Base-by-base conservation (phyloP, 2,888 invertebrate genomes). In the Tachina grossa region DNA sequence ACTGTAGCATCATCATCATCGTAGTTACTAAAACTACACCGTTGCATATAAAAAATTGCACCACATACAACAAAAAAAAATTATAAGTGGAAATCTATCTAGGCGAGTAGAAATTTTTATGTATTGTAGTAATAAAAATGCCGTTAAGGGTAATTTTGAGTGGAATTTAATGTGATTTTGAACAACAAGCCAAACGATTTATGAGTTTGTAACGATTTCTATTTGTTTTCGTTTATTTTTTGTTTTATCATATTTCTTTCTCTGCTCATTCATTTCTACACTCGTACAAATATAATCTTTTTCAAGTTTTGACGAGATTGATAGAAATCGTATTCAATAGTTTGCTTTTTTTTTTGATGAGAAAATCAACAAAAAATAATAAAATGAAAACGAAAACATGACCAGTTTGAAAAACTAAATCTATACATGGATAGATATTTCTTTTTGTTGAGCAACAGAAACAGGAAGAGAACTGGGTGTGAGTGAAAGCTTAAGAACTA, bases 151-250 rank as follows among this genome's bases (percentile, higher is more conserved):
- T 72, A 51, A 84, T 76, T 86, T 86, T 68, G 86, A 86, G 82
- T 84, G 69, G 68, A 86, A 86, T 86, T 79, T 86, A 86, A 86
- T 86, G 78, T 78, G 69, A 43, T 83, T 76, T 75, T 75, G 75
- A 82, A 84, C 76, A 87, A 72, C 66, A 82, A 84, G 84, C 69
- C 83, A 63, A 76, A 85, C 79, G 84, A 85, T 87, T 85, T 85
- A 87, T 87, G 85, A 84, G 85, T 82, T 87, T 83, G 79, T 85
- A 85, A 85, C 83, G 85, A 83, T 79, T 85, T 82, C 72, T 72
- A 76, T 76, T 71, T 79, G 85, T 79, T 72, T 80, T 85, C 63
- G 59, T 66, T 72, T 72, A 19, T 16, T 74, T 51, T 31, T 59
- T 49, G 22, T 49, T 51, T 31, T 31, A 31, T 31, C 4, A 49